phyloP scores from a whole-genome alignment of 2,113 vertebrate species.

The Bettongia penicillata region DNA sequence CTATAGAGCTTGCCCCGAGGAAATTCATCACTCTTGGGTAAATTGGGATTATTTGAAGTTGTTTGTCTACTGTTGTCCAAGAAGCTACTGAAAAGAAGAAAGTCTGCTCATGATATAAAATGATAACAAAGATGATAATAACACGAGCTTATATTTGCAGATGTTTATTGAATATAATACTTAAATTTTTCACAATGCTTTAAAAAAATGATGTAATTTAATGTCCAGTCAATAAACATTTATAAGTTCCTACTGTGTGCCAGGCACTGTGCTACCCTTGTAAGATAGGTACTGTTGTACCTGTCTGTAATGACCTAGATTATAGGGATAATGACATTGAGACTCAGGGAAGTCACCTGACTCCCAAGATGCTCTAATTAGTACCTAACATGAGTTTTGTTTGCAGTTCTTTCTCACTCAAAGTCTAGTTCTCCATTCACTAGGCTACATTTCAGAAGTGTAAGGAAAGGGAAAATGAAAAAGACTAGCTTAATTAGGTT shows the following conservation, averaged over 20 bases:
- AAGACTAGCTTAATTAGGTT: neutral
- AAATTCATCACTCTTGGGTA: neutral
- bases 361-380: neutral
- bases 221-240: neutral
- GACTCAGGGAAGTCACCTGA: neutral
- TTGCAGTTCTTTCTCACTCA: neutral
- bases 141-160: neutral
- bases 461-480: neutral
- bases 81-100: neutral
- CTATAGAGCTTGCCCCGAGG: neutral
- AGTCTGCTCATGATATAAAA: neutral
- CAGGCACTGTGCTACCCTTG: neutral
- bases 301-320: neutral
- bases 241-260: neutral
- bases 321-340: neutral
- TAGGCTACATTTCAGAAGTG: neutral
- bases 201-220: neutral
- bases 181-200: neutral
- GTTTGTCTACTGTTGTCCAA: neutral
- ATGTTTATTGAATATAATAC: neutral
- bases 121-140: neutral
- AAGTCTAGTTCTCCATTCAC: neutral
- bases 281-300: neutral
- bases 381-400: neutral
- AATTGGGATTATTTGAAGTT: neutral